Evolutionary conservation across 2,113 vertebrate genomes (phyloP).

Genomic region (Echinops telfairi): DNA sequence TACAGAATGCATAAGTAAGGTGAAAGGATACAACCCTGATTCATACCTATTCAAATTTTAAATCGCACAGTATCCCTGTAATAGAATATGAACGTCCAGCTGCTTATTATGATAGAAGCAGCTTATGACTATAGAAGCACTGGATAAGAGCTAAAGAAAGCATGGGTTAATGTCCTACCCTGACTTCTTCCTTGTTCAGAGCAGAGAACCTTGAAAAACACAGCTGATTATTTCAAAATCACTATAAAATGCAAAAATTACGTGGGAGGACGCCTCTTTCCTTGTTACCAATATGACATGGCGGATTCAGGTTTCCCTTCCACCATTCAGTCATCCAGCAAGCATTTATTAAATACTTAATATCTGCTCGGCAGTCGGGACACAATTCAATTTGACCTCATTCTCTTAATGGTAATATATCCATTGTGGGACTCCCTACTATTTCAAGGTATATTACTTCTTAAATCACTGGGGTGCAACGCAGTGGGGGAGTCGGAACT

Average conservation of each 20-base stretch:
- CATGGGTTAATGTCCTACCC: background rate
- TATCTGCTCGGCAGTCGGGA: too few species aligned
- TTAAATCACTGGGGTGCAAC: too few species aligned
- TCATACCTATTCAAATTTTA: too few species aligned
- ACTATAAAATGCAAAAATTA: constrained; percentile 48
- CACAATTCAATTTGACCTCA: background rate
- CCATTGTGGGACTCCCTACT: background rate
- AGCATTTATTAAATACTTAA: background rate
- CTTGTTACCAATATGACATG: background rate
- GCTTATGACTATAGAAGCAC: background rate
- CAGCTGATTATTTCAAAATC: background rate
- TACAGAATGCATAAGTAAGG: too few species aligned
- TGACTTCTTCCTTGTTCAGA: background rate
- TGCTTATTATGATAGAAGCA: background rate
- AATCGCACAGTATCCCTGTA: background rate
- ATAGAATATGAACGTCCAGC: background rate
- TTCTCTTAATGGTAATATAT: constrained; percentile 40
- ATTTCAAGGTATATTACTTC: background rate
- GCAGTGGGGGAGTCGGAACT: too few species aligned
- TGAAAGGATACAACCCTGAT: too few species aligned
- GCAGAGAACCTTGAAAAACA: background rate
- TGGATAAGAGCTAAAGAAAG: background rate
- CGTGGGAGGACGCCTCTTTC: background rate
- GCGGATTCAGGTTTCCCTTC: background rate
- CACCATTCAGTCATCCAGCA: background rate